A percentile compares a stretch with the other conserved stretches of the same genome.
phyloP scores from a whole-genome alignment of 2,888 invertebrate species.

The Drosophila buzzatii region DNA sequence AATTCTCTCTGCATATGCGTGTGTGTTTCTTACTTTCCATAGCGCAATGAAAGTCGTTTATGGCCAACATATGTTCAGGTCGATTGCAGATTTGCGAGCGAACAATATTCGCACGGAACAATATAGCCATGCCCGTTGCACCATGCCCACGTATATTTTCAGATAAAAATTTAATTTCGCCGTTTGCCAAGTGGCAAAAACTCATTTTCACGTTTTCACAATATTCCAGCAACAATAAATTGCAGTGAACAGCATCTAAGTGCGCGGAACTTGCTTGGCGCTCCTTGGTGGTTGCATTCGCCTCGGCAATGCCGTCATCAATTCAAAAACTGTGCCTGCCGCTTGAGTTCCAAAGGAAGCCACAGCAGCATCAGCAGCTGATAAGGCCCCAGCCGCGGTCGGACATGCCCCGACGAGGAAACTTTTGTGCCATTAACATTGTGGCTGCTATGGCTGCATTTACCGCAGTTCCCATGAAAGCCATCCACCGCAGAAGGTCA shows the following conservation, averaged over 20 bases:
- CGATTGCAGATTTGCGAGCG: conserved; percentile 26
- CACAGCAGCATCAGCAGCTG: conserved; percentile 22
- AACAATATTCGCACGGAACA: conserved; percentile 49
- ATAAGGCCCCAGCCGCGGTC: conserved; percentile 40
- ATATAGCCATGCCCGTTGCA: not conserved
- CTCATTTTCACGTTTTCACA: conserved; percentile 60
- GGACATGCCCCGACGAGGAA: conserved; percentile 45
- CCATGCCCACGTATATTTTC: conserved; percentile 28
- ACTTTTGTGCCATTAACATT: conserved; percentile 56
- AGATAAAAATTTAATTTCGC: conserved; percentile 69
- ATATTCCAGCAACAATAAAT: conserved; percentile 34
- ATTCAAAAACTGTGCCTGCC: conserved; percentile 60
- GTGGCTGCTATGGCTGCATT: conserved; percentile 22
- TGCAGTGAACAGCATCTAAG: conserved; percentile 37
- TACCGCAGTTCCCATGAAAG: conserved; percentile 14
- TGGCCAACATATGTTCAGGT: conserved; percentile 67
- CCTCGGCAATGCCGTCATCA: conserved; percentile 67
- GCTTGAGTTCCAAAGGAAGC: conserved; percentile 9
- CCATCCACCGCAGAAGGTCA: conserved; percentile 64
- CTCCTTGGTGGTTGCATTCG: conserved; percentile 7
- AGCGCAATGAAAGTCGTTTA: conserved; percentile 64
- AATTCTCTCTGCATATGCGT: not conserved
- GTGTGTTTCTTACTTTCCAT: conserved; percentile 56
- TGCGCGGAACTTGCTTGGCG: conserved; percentile 20
- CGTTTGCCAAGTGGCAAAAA: conserved; percentile 67